phyloP scores from a whole-genome alignment of 1,140 invertebrate species.

The Tenebrio molitor region DNA sequence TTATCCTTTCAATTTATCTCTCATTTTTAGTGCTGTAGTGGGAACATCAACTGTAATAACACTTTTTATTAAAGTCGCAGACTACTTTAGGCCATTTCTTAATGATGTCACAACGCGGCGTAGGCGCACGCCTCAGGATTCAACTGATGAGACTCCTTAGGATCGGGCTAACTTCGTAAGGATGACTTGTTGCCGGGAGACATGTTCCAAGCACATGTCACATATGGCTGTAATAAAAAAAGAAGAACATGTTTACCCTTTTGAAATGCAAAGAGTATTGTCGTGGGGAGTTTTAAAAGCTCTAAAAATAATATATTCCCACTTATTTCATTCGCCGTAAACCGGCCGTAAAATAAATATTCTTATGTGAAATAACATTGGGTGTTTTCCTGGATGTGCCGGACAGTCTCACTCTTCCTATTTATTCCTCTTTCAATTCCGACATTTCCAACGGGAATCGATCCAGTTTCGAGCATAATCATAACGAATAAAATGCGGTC shows the following conservation, averaged over 20 bases:
- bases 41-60: slow-evolving; percentile 5
- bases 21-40: slow-evolving; percentile 4
- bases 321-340: neutral
- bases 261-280: slow-evolving; percentile 7
- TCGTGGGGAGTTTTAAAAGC: neutral
- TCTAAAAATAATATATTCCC: neutral
- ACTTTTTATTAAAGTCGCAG: slow-evolving; percentile 8
- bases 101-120: slow-evolving; percentile 25
- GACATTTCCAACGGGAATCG: neutral
- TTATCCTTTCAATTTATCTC: slow-evolving; percentile 33
- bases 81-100: slow-evolving; percentile 14
- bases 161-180: slow-evolving; percentile 22
- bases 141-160: neutral
- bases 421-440: neutral
- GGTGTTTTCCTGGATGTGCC: neutral
- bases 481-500: neutral
- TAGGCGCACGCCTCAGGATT: slow-evolving; percentile 4
- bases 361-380: neutral
- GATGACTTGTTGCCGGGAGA: neutral
- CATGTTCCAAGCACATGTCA: slow-evolving; percentile 16
- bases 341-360: neutral
- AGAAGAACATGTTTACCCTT: slow-evolving; percentile 21
- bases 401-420: neutral
- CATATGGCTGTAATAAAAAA: slow-evolving; percentile 33
- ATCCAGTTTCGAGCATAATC: slow-evolving; percentile 10